Evolutionary conservation across 2,797 vertebrate genomes (phyloP), one percentile per base, ranked within the genome.

Genomic region (Lepus oiostolus): DNA sequence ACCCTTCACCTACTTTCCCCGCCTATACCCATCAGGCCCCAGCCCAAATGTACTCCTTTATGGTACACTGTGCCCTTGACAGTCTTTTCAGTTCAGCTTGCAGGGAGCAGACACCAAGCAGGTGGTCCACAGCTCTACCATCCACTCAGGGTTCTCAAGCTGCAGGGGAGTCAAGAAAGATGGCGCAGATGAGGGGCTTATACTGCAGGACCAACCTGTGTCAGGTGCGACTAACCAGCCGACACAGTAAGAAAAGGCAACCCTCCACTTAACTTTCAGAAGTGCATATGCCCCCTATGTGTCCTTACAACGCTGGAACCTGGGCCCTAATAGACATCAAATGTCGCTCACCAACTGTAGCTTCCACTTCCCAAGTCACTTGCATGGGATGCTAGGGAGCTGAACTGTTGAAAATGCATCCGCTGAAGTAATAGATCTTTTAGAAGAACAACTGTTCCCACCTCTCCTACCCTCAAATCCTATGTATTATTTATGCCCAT

Each of bases 401-500:
- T 96, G 52, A 54, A 93, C 91, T n/a, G 80, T 60, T 94, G 85
- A 9, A 75, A 79, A 24, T 0, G 85, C 90, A 74, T 35, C 67
- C 68, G 85, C 54, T 47, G 2, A 1, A 88, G 13, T 67, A 79
- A 2, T 3, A 22, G 58, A 85, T 94, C 42, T 42, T 42, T 90
- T 96, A 71, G 94, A 94, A 96, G 87, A 93, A 88, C 50, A 96
- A 93, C 91, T 92, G 19, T 74, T 86, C 4, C 79, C 72, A 85
- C 17, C 85, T 68, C 74, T 65, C 77, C 86, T 74, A 24, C 7
- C 67, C 80, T 91, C 96, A 5, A 79, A 86, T 71, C 84, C 91
- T 89, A 50, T 19, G 60, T 88, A 79, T 91, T 67, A 97, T 93
- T 85, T 84, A 93, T 89, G 93, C 88, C 90, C 92, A 96, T 96